Percentiles rank a stretch among this genome's conserved stretches.
These are phyloP conservation scores for Batillaria attramentaria DNA, from an alignment of 1,140 invertebrate species.

Conservation along the genomic window DNA sequence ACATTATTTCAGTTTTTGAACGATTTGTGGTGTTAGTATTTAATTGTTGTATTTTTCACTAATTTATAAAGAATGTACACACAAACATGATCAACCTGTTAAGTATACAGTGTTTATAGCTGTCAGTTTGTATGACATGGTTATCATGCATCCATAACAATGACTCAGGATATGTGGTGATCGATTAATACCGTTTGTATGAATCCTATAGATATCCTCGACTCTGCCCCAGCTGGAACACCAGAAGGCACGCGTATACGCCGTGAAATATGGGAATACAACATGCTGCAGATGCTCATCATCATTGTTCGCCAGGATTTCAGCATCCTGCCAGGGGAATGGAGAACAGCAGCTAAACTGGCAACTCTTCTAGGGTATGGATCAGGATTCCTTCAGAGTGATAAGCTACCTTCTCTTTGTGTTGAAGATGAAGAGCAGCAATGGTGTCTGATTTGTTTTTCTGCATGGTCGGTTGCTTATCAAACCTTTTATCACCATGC, in stretches of 20 bases:
- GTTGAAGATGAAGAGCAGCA: too few species aligned
- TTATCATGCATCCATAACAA: neutral
- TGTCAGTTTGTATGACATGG: neutral
- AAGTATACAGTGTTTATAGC: neutral
- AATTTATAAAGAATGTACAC: neutral
- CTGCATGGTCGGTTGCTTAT: neutral
- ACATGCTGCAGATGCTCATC: slow-evolving; percentile 63
- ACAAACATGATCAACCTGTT: neutral
- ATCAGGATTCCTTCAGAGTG: too few species aligned
- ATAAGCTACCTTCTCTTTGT: too few species aligned
- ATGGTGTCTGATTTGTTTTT: too few species aligned
- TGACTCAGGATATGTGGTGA: neutral
- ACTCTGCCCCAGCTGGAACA: slow-evolving; percentile 45
- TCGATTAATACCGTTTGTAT: slow-evolving; percentile 7
- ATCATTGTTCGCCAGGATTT: slow-evolving; percentile 68
- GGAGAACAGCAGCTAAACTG: slow-evolving; percentile 63
- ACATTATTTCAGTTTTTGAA: too few species aligned
- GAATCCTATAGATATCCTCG: slow-evolving; percentile 57
- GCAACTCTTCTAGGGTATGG: slow-evolving; percentile 63
- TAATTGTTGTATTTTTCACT: too few species aligned
- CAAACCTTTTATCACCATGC: neutral
- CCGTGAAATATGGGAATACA: slow-evolving; percentile 64
- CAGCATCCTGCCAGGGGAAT: slow-evolving; percentile 61
- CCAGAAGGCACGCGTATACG: slow-evolving; percentile 52
- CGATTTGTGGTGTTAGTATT: too few species aligned